Percentiles rank a stretch among this genome's conserved stretches.
phyloP scores from a whole-genome alignment of 2,888 invertebrate species.

The Perdita meconis region DNA sequence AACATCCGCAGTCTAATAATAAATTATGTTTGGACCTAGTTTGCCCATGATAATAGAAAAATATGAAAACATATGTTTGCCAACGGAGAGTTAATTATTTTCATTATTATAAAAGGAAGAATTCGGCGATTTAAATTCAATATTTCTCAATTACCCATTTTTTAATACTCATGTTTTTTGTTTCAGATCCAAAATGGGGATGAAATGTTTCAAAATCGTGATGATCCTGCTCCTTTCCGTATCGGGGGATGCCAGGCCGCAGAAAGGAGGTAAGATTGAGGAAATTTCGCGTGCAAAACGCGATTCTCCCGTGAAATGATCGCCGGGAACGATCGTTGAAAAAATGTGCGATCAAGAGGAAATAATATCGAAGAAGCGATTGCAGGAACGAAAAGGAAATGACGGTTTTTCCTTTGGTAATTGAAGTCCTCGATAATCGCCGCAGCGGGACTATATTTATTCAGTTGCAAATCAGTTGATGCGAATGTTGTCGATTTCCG shows the following conservation, averaged over 20 bases:
- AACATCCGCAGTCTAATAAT: too few species aligned
- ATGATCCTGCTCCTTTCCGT: constrained; percentile 77
- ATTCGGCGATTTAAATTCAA: too few species aligned
- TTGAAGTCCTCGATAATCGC: constrained; percentile 20
- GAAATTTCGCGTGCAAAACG: background rate
- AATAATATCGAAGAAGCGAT: constrained; percentile 22
- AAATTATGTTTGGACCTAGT: too few species aligned
- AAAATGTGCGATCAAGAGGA: background rate
- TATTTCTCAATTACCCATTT: background rate
- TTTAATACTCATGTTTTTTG: constrained; percentile 42
- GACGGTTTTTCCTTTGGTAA: constrained; percentile 14
- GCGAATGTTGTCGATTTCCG: constrained; percentile 31
- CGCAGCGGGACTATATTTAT: constrained; percentile 20
- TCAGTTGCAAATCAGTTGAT: constrained; percentile 38
- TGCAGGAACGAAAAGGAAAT: constrained; percentile 30
- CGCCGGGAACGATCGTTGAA: background rate
- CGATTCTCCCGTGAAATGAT: background rate
- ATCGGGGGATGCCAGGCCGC: constrained; percentile 78
- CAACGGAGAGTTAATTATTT: too few species aligned
- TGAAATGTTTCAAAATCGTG: constrained; percentile 73
- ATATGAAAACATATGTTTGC: too few species aligned
- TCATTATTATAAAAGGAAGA: too few species aligned
- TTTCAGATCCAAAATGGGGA: constrained; percentile 82
- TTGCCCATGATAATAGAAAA: too few species aligned
- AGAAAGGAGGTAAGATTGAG: constrained; percentile 75